phyloP scores from a whole-genome alignment of 35 echinoderm and acorn worm species.

The Amphiura filiformis region DNA sequence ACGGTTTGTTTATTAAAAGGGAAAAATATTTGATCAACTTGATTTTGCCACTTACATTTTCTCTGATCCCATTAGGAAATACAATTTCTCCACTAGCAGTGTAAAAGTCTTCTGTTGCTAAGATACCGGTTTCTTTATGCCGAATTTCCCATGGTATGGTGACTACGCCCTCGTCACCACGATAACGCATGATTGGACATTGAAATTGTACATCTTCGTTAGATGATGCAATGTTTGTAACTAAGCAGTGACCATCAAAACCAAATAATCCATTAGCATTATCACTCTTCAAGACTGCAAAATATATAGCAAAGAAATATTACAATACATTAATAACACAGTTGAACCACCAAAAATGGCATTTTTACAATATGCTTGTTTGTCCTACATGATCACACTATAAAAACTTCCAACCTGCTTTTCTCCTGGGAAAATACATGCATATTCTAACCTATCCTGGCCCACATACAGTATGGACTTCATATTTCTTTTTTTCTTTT shows the following conservation, averaged over 20 bases:
- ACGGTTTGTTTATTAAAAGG: too few relatives aligned
- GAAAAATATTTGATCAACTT: too few relatives aligned
- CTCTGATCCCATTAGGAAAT: slow-evolving; percentile 75
- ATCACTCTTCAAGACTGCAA: slow-evolving; percentile 97
- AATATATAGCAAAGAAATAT: slow-evolving; percentile 4
- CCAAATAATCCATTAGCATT: slow-evolving; percentile 99
- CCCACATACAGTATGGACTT: too few relatives aligned
- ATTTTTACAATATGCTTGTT: too few relatives aligned
- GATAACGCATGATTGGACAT: slow-evolving; percentile 67
- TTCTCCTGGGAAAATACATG: too few relatives aligned
- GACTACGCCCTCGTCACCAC: slow-evolving; percentile 86
- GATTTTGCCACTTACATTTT: slow-evolving; percentile 72
- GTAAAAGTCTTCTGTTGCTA: slow-evolving; percentile 69
- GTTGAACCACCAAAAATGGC: too few relatives aligned
- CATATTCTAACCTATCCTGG: too few relatives aligned
- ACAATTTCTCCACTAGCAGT: slow-evolving; percentile 74
- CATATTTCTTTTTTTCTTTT: too few relatives aligned
- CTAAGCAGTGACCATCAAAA: slow-evolving; percentile 70
- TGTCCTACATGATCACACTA: too few relatives aligned
- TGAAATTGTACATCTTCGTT: slow-evolving; percentile 59
- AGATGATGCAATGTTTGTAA: slow-evolving; percentile 12
- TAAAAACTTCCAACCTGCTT: too few relatives aligned
- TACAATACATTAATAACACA: neutral
- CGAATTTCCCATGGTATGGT: slow-evolving; percentile 82
- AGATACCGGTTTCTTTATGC: slow-evolving; percentile 19